phyloP scores from a whole-genome alignment of 2,797 vertebrate genomes.

The Channa striata region DNA sequence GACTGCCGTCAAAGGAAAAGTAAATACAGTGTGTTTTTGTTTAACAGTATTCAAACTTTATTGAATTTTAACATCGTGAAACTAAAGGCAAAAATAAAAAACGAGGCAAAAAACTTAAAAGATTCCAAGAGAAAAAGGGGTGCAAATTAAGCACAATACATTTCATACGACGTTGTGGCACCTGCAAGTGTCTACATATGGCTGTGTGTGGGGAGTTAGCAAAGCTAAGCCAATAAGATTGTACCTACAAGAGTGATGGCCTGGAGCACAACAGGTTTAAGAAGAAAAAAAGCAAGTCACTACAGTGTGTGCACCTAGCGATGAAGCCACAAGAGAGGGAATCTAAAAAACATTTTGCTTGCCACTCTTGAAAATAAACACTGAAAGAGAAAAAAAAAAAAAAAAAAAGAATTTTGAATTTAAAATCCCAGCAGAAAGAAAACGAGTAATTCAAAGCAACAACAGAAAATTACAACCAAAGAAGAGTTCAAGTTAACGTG shows the following conservation, averaged over 20 bases:
- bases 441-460: slow-evolving; percentile 21
- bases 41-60: slow-evolving; percentile 85
- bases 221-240: slow-evolving; percentile 46
- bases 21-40: slow-evolving; percentile 42
- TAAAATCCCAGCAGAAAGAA: slow-evolving; percentile 24
- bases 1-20: slow-evolving; percentile 20
- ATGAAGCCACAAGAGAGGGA: slow-evolving; percentile 47
- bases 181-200: slow-evolving; percentile 55
- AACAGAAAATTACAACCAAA: slow-evolving; percentile 37
- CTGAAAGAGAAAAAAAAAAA: slow-evolving; percentile 24
- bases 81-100: slow-evolving; percentile 81
- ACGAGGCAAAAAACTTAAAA: slow-evolving; percentile 62
- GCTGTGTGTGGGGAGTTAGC: slow-evolving; percentile 39
- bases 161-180: slow-evolving; percentile 63
- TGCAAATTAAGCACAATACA: slow-evolving; percentile 58
- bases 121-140: slow-evolving; percentile 14
- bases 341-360: slow-evolving; percentile 43
- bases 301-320: slow-evolving; percentile 34
- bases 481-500: slow-evolving; percentile 34
- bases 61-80: slow-evolving; percentile 83
- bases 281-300: slow-evolving; percentile 30
- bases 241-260: slow-evolving; percentile 55
- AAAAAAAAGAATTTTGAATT: slow-evolving; percentile 21
- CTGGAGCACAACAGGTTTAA: slow-evolving; percentile 25
- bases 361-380: slow-evolving; percentile 47